Conservation (phyloP, 2,888 invertebrate species). For the Lasius platythorax region DNA sequence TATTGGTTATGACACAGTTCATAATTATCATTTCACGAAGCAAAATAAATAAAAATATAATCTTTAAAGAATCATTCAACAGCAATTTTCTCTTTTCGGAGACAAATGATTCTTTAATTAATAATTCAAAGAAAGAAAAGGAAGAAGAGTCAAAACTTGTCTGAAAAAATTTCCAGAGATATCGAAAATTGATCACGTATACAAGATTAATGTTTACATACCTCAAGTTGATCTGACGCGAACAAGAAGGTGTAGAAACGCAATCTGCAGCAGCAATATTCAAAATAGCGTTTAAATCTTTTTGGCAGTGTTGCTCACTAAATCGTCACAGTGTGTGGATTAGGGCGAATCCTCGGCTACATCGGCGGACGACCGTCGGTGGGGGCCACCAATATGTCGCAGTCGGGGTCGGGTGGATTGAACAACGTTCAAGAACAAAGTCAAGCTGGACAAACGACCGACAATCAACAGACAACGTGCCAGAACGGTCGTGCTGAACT, state of each 20-base stretch:
- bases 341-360: constrained; percentile 85
- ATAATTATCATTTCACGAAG: neutral
- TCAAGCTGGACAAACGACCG: constrained; percentile 75
- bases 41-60: neutral
- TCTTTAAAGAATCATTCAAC: neutral
- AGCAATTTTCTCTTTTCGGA: neutral
- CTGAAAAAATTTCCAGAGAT: neutral
- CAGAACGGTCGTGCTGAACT: constrained; percentile 79
- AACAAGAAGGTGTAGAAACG: constrained; percentile 56
- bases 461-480: constrained; percentile 76
- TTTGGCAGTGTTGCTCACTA: constrained; percentile 71
- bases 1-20: neutral
- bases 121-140: neutral
- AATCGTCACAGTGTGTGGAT: constrained; percentile 84
- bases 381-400: constrained; percentile 84
- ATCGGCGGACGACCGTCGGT: constrained; percentile 85
- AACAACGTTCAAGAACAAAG: constrained; percentile 75
- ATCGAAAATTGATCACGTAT: neutral
- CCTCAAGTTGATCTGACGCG: constrained; percentile 55
- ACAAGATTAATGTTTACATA: constrained; percentile 67
- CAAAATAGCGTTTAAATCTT: constrained; percentile 58
- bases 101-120: neutral
- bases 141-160: neutral
- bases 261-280: constrained; percentile 54
- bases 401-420: constrained; percentile 79